phyloP scores from a whole-genome alignment of 1,140 invertebrate species.

The Bombus sylvicola region DNA sequence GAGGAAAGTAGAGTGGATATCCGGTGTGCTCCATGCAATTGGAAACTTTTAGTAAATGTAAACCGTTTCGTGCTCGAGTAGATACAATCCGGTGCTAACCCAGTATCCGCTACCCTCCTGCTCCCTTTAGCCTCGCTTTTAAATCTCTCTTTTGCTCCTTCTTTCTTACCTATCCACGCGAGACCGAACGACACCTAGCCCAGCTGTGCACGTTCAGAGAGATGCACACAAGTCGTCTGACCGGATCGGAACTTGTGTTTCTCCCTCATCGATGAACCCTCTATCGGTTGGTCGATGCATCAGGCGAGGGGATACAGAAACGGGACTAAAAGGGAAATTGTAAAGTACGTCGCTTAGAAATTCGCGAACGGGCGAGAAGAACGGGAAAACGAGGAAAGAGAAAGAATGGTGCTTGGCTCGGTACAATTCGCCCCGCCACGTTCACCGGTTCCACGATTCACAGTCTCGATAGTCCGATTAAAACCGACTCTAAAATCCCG shows the following conservation, averaged over 20 bases:
- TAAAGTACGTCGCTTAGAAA: constrained; percentile 51
- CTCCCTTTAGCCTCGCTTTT: constrained; percentile 56
- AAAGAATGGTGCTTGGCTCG: neutral
- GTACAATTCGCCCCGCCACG: constrained; percentile 57
- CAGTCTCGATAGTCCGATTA: constrained; percentile 73
- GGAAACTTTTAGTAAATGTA: constrained; percentile 79
- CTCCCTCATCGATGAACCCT: neutral
- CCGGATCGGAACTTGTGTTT: constrained; percentile 4
- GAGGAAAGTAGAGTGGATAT: constrained; percentile 75
- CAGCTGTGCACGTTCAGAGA: neutral
- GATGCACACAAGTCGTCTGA: neutral
- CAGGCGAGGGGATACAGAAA: neutral
- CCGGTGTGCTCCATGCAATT: constrained; percentile 67
- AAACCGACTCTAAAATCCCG: constrained; percentile 76
- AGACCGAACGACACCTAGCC: constrained; percentile 39
- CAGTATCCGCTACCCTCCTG: constrained; percentile 56
- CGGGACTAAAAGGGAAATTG: constrained; percentile 16
- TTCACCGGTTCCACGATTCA: constrained; percentile 45
- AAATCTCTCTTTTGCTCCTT: constrained; percentile 50
- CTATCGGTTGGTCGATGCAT: neutral
- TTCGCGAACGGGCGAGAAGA: constrained; percentile 33
- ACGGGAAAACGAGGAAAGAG: constrained; percentile 5
- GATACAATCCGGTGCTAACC: constrained; percentile 74
- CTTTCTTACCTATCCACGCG: constrained; percentile 31
- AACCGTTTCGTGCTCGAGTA: constrained; percentile 76